Evolutionary conservation across 2,888 invertebrate genomes (phyloP), one percentile per base, ranked within the genome.

Genomic region (Drosophila emarginata): DNA sequence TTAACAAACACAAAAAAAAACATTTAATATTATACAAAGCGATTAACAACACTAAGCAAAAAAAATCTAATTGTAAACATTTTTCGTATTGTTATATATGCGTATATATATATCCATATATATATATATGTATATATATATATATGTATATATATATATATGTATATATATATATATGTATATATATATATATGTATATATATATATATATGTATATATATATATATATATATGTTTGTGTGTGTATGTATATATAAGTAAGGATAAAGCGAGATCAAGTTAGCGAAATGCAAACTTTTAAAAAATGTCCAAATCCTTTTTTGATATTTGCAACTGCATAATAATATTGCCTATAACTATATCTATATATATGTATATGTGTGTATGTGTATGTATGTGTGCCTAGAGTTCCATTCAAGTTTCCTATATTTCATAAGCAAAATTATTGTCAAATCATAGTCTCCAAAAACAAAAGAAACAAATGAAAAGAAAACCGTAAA

Each of bases 341-440:
- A 45, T 21, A 45, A 45, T 45, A 45, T 21, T 45, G 45, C 45
- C 45, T 45, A 45, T 45, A 45, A 45, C 45, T 45, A 59, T 59
- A 59, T 50, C 14, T 56, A 36, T 15, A 32, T 54, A 11, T 54
- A 36, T 54, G 18, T 18, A 32, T 36, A 18, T 36, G 12, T 56
- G 12, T 36, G 4, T 54, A 14, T 56, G 12, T 45, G 45, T 45
- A 12, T 45, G 45, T 21, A 15, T 18, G 63, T 28, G 32, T 61
- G 21, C 64, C 18, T 50, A 67, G 15, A 61, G 28, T 61, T 65
- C 52, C 60, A 51, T 52, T 40, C 65, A 72, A 61, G 72, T 72
- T 72, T 72, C 72, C 72, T 72, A 72, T 72, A 71, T 72, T 72
- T 72, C 51, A 39, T 72, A 72, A 64, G 64, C 57, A 62, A 61